Percentiles rank a stretch among this genome's conserved stretches.
phyloP scores from a whole-genome alignment of 1,140 invertebrate genomes.

The Bicyclus anynana region DNA sequence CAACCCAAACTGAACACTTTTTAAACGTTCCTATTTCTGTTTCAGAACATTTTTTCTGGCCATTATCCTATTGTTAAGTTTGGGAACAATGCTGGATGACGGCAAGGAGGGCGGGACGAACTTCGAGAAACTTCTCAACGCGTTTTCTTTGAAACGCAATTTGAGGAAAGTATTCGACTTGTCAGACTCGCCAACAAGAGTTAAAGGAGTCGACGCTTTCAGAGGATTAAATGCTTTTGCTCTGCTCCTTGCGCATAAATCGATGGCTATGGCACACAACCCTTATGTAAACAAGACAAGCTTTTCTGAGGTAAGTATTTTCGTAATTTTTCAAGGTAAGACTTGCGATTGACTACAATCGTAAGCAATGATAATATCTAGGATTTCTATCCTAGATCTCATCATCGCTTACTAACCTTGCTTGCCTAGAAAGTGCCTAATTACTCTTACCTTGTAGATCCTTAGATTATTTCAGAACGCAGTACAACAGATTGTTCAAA shows the following conservation, averaged over 20 bases:
- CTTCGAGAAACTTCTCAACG: constrained; percentile 75
- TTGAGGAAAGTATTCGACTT: constrained; percentile 77
- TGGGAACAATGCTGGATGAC: constrained; percentile 65
- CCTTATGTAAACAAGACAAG: constrained; percentile 83
- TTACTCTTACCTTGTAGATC: too few relatives aligned
- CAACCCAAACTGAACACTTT: neutral
- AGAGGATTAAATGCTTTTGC: constrained; percentile 83
- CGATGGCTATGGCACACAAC: constrained; percentile 84
- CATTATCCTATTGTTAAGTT: constrained; percentile 48
- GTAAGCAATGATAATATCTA: too few relatives aligned
- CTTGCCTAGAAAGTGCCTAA: too few relatives aligned
- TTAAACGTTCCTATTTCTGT: constrained; percentile 13
- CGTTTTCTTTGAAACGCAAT: constrained; percentile 84
- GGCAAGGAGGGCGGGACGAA: constrained; percentile 57
- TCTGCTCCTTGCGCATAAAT: constrained; percentile 83
- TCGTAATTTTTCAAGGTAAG: neutral
- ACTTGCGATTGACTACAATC: too few relatives aligned
- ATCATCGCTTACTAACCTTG: too few relatives aligned
- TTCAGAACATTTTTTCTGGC: constrained; percentile 69
- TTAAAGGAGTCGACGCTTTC: constrained; percentile 82
- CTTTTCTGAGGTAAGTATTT: constrained; percentile 80
- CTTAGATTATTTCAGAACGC: too few relatives aligned
- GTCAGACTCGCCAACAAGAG: constrained; percentile 75
- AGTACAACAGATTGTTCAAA: too few relatives aligned
- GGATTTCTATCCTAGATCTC: too few relatives aligned